These are phyloP conservation scores for Neotragus pygmaeus DNA, from an alignment of 2,113 vertebrate species.

Conservation along the genomic window DNA sequence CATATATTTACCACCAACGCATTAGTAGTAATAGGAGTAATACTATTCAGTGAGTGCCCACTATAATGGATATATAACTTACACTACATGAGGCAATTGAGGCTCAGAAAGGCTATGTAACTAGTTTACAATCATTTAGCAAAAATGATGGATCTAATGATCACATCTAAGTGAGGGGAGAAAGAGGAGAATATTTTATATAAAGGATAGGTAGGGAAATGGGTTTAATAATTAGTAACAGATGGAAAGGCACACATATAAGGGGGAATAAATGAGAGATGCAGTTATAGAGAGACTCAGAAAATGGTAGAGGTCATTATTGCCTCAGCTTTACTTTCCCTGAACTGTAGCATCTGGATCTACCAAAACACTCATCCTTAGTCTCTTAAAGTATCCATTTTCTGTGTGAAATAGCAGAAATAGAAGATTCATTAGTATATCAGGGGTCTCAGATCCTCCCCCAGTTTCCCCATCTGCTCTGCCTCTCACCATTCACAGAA, in stretches of 20 bases:
- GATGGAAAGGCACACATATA: not conserved
- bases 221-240: not conserved
- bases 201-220: not conserved
- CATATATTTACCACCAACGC: not conserved
- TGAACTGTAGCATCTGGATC: not conserved
- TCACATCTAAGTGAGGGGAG: not conserved
- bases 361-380: not conserved
- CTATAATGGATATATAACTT: not conserved
- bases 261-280: not conserved
- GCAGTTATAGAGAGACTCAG: not conserved
- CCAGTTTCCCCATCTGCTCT: not conserved
- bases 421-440: not conserved
- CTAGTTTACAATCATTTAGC: not conserved
- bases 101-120: not conserved
- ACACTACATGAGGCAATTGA: not conserved
- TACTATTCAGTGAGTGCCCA: not conserved
- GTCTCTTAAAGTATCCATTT: not conserved
- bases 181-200: not conserved
- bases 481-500: not conserved
- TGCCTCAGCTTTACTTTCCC: not conserved
- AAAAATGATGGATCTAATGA: not conserved
- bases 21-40: not conserved
- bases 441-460: not conserved
- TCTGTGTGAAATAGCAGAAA: not conserved
- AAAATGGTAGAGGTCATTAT: not conserved